Conservation (phyloP, 2,113 vertebrate species). For the Cariama cristata region DNA sequence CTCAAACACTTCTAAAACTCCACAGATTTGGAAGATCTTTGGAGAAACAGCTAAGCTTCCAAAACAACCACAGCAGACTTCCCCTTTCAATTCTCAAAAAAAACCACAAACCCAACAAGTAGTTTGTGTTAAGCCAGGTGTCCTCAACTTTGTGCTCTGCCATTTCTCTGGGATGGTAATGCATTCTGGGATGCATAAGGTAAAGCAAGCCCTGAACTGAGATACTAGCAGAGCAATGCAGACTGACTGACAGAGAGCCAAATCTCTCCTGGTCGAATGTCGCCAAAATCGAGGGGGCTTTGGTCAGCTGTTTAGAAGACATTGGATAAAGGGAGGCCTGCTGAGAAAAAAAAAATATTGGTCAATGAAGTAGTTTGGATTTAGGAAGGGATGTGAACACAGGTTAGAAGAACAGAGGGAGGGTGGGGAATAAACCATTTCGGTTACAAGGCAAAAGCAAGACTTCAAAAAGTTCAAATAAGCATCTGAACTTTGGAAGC, state of each 20-base stretch:
- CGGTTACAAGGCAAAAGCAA: background rate
- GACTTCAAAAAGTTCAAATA: background rate
- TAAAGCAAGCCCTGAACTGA: background rate
- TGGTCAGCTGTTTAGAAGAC: background rate
- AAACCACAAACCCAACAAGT: background rate
- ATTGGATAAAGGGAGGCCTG: background rate
- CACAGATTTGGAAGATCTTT: background rate
- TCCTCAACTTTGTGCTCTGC: background rate
- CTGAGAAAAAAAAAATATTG: background rate
- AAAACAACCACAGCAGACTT: background rate
- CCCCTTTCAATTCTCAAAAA: background rate
- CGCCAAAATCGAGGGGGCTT: background rate
- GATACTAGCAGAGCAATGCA: background rate
- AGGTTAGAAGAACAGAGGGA: background rate
- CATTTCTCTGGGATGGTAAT: background rate
- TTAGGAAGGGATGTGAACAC: background rate
- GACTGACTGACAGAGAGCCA: background rate
- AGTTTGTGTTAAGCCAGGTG: background rate
- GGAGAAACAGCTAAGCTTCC: background rate
- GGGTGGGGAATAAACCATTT: rapidly evolving
- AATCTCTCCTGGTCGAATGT: background rate
- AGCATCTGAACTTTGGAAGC: background rate
- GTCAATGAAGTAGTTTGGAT: background rate
- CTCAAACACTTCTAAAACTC: background rate
- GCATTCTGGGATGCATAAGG: rapidly evolving